Percentiles rank a stretch among this genome's conserved stretches.
Conservation (phyloP, 2,797 vertebrate species). For the Acipenser oxyrinchus region DNA sequence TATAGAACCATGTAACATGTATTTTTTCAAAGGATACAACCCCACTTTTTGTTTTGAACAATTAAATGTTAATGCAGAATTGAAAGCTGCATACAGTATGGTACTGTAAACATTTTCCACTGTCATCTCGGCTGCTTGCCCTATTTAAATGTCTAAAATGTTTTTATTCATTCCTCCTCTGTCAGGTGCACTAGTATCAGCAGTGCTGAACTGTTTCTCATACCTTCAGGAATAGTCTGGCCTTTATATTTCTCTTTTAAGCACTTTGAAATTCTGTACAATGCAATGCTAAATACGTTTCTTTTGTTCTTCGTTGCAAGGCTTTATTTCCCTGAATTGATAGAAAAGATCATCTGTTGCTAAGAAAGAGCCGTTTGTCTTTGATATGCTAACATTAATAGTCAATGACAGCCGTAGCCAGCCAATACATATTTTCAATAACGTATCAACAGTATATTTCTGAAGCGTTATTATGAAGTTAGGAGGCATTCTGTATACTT, state of each 20-base stretch:
- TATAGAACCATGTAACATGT: neutral
- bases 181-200: conserved; percentile 4
- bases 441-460: no score
- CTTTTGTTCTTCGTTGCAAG: no score
- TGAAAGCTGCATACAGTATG: conserved; percentile 1
- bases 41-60: conserved; percentile 1
- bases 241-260: conserved; percentile 12
- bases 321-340: no score
- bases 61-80: conserved; percentile 11
- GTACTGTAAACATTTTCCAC: conserved; percentile 9
- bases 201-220: conserved; percentile 7
- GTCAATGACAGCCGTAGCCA: no score
- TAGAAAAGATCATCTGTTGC: no score
- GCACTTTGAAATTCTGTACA: no score
- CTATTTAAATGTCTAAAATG: neutral
- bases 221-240: conserved; percentile 11
- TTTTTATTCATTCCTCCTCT: conserved; percentile 5
- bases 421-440: no score
- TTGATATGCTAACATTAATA: no score
- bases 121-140: neutral
- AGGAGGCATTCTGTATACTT: no score
- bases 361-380: no score
- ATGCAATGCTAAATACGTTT: no score
- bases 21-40: conserved; percentile 4
- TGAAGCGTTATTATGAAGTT: no score